Evolutionary conservation across 2,113 vertebrate species (phyloP).

Genomic region (Atlantisia rogersi): DNA sequence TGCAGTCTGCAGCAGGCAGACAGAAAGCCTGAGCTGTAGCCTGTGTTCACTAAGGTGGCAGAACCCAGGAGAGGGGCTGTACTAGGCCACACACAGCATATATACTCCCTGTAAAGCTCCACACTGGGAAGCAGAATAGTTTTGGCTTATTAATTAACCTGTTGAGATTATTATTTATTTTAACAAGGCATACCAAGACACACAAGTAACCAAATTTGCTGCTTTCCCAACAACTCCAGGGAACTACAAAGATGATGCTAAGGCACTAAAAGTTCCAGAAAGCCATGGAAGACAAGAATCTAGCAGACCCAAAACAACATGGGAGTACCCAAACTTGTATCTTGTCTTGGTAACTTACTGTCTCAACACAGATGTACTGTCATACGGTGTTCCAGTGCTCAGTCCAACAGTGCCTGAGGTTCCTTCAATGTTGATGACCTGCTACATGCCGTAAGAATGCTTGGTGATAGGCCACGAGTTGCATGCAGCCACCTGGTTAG

Average conservation of each 20-base stretch:
- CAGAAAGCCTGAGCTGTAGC: background rate
- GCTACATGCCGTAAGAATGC: background rate
- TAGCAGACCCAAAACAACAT: background rate
- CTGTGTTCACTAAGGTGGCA: background rate
- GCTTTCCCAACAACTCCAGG: background rate
- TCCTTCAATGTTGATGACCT: background rate
- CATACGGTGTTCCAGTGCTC: background rate
- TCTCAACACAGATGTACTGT: background rate
- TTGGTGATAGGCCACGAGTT: background rate
- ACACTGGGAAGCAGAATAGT: background rate
- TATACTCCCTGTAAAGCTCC: background rate
- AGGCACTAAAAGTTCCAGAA: background rate
- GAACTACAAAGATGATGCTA: background rate
- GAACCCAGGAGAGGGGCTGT: background rate
- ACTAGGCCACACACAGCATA: background rate
- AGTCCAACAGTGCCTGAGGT: background rate
- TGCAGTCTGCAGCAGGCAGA: background rate
- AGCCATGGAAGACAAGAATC: background rate
- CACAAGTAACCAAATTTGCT: background rate
- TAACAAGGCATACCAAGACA: background rate
- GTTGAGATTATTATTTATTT: background rate
- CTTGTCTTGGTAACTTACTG: background rate
- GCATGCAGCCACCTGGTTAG: background rate
- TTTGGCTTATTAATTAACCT: background rate
- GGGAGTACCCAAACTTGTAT: background rate